Evolutionary conservation across 2,888 invertebrate genomes (phyloP).

Genomic region (Andrena minutula): DNA sequence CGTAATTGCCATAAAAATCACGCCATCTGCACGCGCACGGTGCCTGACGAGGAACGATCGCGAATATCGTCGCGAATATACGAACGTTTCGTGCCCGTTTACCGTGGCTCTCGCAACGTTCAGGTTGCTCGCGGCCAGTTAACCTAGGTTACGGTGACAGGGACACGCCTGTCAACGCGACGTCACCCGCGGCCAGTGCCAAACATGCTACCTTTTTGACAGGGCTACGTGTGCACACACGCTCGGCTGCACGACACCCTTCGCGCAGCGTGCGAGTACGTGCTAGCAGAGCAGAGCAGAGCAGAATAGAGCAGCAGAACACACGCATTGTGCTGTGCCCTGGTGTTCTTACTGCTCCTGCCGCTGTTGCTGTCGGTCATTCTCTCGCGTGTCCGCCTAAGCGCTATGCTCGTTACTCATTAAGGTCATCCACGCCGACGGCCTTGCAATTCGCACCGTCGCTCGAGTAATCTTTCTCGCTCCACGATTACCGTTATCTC

Average conservation of each 20-base stretch:
- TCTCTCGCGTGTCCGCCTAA: conserved; percentile 64
- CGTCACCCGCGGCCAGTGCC: conserved; percentile 51
- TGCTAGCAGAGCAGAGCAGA: conserved; percentile 35
- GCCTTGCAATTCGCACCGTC: conserved; percentile 80
- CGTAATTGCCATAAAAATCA: conserved; percentile 73
- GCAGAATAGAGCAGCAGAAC: conserved; percentile 34
- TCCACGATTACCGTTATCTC: conserved; percentile 73
- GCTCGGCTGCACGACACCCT: conserved; percentile 53
- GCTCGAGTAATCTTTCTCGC: conserved; percentile 59
- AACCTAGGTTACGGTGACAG: conserved; percentile 31
- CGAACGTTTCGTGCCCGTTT: conserved; percentile 45
- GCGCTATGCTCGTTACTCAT: conserved; percentile 79
- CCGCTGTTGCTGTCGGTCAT: conserved; percentile 33
- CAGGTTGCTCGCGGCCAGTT: conserved; percentile 30
- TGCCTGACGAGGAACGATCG: conserved; percentile 57
- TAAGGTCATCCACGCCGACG: conserved; percentile 80
- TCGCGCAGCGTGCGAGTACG: conserved; percentile 47
- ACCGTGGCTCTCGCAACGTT: conserved; percentile 31
- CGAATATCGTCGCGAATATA: conserved; percentile 54
- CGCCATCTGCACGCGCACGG: conserved; percentile 78
- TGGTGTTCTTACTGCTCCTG: not conserved
- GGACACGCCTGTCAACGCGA: conserved; percentile 57
- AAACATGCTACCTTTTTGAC: conserved; percentile 70
- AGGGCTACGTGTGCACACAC: conserved; percentile 67
- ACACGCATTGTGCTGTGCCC: conserved; percentile 18